These are phyloP conservation scores for Erpornis zantholeuca DNA, from an alignment of 2,113 vertebrate genomes.

Conservation along the genomic window DNA sequence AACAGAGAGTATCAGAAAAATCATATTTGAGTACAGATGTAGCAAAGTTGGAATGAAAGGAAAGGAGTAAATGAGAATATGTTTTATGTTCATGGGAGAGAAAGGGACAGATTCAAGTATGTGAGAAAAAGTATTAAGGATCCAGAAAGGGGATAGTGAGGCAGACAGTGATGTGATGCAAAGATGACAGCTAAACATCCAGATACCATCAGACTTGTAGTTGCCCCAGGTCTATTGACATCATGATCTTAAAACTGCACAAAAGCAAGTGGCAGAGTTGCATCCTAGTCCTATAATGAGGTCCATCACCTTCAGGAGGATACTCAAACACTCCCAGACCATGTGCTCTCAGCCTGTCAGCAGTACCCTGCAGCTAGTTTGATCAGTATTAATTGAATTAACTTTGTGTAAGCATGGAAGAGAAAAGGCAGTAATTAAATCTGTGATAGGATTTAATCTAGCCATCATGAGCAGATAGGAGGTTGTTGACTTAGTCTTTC, in stretches of 20 bases:
- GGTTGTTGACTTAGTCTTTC: not conserved
- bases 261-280: not conserved
- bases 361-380: not conserved
- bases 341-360: not conserved
- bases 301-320: not conserved
- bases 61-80: not conserved
- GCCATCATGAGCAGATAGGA: not conserved
- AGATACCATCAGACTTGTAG: not conserved
- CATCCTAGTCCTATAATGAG: not conserved
- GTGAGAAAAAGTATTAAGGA: not conserved
- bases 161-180: not conserved
- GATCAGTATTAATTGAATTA: not conserved
- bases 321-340: not conserved
- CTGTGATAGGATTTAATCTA: not conserved
- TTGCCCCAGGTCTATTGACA: rapidly evolving
- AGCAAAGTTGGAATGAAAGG: not conserved
- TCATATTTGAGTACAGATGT: rapidly evolving
- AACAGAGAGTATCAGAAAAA: not conserved
- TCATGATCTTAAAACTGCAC: not conserved
- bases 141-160: not conserved
- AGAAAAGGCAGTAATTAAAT: not conserved
- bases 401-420: not conserved
- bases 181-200: not conserved
- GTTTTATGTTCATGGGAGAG: not conserved
- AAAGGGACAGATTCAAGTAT: not conserved